These are phyloP conservation scores for Solea solea DNA, from an alignment of 2,113 vertebrate genomes.

Conservation along the genomic window DNA sequence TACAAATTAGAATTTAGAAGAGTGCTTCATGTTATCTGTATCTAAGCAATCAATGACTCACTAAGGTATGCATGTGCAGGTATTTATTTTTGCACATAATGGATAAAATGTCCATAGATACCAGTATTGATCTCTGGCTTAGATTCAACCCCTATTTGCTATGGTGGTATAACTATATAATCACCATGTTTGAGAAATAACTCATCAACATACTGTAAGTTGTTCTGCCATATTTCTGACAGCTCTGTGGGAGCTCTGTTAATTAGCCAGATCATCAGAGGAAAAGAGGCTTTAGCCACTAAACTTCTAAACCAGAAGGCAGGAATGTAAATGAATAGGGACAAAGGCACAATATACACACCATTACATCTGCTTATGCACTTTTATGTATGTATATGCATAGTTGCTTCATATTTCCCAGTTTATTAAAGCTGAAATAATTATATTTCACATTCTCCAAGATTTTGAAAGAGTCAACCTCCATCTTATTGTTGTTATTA, in stretches of 20 bases:
- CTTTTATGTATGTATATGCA: background rate
- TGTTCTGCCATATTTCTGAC: constrained; percentile 37
- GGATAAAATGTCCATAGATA: constrained; percentile 7
- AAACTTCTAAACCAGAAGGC: constrained; percentile 35
- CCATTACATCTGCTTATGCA: constrained; percentile 29
- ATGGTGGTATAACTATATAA: constrained; percentile 14
- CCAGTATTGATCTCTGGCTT: constrained; percentile 19
- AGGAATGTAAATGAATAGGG: constrained; percentile 51
- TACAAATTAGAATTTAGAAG: too few species aligned
- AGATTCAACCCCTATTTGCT: constrained; percentile 27
- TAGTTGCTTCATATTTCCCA: constrained; percentile 12
- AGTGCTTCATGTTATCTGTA: too few species aligned
- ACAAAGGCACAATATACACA: constrained; percentile 1
- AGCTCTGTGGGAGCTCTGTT: constrained; percentile 39
- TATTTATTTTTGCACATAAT: constrained; percentile 8
- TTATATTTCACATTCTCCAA: constrained; percentile 4
- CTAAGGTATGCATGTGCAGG: background rate
- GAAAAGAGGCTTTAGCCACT: constrained; percentile 37
- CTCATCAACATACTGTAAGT: constrained; percentile 28
- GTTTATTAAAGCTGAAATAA: background rate
- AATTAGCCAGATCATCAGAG: constrained; percentile 50
- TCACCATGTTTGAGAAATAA: constrained; percentile 18
- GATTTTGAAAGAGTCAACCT: constrained; percentile 4
- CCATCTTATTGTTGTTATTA: constrained; percentile 1
- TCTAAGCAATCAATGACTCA: background rate